These are phyloP conservation scores for Pelosia muscerda DNA, from an alignment of 2,888 invertebrate genomes.

Conservation along the genomic window DNA sequence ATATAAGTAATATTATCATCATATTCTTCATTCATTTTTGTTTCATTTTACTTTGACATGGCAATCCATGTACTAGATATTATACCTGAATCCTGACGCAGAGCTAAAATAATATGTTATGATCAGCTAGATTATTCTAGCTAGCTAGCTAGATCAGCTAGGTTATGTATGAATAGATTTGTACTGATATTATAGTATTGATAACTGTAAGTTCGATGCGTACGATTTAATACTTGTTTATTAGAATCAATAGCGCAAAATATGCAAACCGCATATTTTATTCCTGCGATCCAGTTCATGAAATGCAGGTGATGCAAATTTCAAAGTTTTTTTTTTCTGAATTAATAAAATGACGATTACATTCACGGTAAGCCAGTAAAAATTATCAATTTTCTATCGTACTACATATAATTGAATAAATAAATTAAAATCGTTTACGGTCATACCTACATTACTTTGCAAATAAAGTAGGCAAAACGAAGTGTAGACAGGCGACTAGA, in stretches of 20 bases:
- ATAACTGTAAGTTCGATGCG: too few species aligned
- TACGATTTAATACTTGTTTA: not conserved
- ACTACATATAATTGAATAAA: constrained; percentile 47
- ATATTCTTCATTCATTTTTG: too few species aligned
- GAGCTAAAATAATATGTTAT: too few species aligned
- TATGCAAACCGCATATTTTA: not conserved
- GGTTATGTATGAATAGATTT: too few species aligned
- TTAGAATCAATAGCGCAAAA: not conserved
- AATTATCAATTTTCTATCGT: constrained; percentile 33
- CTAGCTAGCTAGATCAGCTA: too few species aligned
- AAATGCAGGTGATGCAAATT: constrained; percentile 13
- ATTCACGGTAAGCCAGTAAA: constrained; percentile 35
- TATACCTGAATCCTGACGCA: too few species aligned
- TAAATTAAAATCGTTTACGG: constrained; percentile 57
- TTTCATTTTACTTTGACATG: too few species aligned
- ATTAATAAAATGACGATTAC: constrained; percentile 18
- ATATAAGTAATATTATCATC: too few species aligned
- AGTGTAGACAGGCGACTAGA: constrained; percentile 60
- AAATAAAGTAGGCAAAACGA: constrained; percentile 68
- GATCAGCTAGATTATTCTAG: too few species aligned
- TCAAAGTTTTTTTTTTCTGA: not conserved
- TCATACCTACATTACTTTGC: constrained; percentile 43
- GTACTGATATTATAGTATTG: too few species aligned
- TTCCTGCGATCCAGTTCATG: not conserved
- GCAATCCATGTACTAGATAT: too few species aligned